Base-by-base conservation (phyloP, 2,888 invertebrate genomes). In the Cheilosia soror region DNA sequence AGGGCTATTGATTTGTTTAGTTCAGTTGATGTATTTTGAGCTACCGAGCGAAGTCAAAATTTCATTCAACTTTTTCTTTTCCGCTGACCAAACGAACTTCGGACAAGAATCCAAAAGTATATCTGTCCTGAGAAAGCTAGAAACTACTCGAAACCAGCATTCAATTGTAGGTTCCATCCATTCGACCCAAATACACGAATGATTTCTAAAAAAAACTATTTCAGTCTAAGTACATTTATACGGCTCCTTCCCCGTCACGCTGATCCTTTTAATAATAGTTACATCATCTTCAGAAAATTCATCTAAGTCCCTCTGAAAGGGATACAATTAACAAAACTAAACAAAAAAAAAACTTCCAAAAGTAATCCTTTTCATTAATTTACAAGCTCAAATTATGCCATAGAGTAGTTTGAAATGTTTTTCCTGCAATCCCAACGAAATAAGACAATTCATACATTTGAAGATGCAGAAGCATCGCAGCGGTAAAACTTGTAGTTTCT, bases 381-480 rank as follows among this genome's bases (percentile, higher is more conserved):
- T 79, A 68, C 78, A 83, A 73, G 62, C 62, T 73, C 11, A 55
- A 66, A 68, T 83, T 60, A 83, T 83, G 60, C 68, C 53, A 53
- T 29, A 42, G 37, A 68, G 68, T 57, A 72, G 78, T 71, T 71
- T 49, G 57, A 60, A 82, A 82, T 72, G 68, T 76, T 78, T 66
- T 57, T 25, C 49, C 42, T 29, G 66, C 60, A 82, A 72, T 77
- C 27, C 53, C 15, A 72, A 51, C n/a, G 65, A 42, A 51, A 80
- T 44, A 31, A 73, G 47, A 82, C 82, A 82, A 82, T 82, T 55
- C 82, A 29, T 53, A 11, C 47, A 68, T 78, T 63, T 78, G 40
- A 60, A 71, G 27, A 76, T 42, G 60, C 69, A 49, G 40, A 69
- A 68, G 49, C 47, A 31, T 37, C 7, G 27, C 7, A 27, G 11